Evolutionary conservation across 2,888 invertebrate genomes (phyloP).

Genomic region (Allacma fusca): DNA sequence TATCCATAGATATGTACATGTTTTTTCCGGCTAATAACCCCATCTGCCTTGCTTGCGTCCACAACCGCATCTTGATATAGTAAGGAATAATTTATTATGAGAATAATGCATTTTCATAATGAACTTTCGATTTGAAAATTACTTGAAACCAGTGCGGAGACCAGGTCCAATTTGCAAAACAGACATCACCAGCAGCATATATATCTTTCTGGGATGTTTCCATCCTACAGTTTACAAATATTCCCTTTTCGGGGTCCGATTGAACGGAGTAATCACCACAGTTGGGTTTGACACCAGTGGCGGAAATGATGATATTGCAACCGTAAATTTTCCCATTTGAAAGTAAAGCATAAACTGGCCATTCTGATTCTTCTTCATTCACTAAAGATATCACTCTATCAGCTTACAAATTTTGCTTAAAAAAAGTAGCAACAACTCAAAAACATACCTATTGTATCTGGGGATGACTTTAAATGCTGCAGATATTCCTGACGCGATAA

Average conservation of each 20-base stretch:
- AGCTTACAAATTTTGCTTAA: background rate
- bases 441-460: too few relatives aligned
- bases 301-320: slow-evolving; percentile 93
- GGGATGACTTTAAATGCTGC: background rate
- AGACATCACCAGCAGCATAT: slow-evolving; percentile 96
- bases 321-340: slow-evolving; percentile 75
- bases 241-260: slow-evolving; percentile 75
- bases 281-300: slow-evolving; percentile 88
- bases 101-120: too few relatives aligned
- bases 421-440: too few relatives aligned
- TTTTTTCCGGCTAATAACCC: slow-evolving; percentile 91
- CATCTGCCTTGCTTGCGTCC: slow-evolving; percentile 99
- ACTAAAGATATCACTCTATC: slow-evolving; percentile 54
- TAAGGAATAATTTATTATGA: background rate
- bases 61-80: slow-evolving; percentile 84
- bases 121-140: too few relatives aligned
- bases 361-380: slow-evolving; percentile 63
- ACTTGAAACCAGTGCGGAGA: slow-evolving; percentile 81
- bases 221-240: slow-evolving; percentile 85
- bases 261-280: slow-evolving; percentile 43
- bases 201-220: slow-evolving; percentile 79
- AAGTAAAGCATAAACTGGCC: slow-evolving; percentile 77
- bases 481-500: slow-evolving; percentile 3
- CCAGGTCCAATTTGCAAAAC: slow-evolving; percentile 78
- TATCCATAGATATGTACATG: slow-evolving; percentile 75